These are phyloP conservation scores for Epiblema foenella DNA, from an alignment of 2,888 invertebrate species.

Conservation along the genomic window DNA sequence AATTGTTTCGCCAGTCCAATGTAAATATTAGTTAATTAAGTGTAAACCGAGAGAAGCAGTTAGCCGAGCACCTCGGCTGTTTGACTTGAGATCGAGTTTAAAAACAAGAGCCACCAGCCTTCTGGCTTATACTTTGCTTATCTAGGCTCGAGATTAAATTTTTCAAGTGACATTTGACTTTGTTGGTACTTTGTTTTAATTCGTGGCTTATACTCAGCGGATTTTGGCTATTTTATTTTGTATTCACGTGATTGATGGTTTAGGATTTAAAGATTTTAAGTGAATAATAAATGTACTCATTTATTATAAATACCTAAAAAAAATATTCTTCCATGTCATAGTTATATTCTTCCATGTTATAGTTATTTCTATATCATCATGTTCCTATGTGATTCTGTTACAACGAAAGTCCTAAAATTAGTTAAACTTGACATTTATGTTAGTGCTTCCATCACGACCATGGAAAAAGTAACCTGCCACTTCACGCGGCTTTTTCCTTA, in stretches of 20 bases:
- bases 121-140: conserved; percentile 20
- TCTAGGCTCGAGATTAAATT: conserved; percentile 34
- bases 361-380: not conserved
- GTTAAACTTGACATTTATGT: not conserved
- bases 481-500: conserved; percentile 10
- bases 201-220: not conserved
- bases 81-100: conserved; percentile 61
- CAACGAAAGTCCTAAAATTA: not conserved
- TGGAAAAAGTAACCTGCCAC: not conserved
- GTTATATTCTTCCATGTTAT: too few relatives aligned
- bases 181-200: conserved; percentile 23
- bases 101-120: conserved; percentile 52
- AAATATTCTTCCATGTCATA: too few relatives aligned
- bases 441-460: not conserved
- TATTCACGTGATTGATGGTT: not conserved
- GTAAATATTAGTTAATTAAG: conserved; percentile 84
- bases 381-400: not conserved
- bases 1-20: conserved; percentile 76
- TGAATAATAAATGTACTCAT: too few relatives aligned
- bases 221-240: not conserved
- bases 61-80: conserved; percentile 55
- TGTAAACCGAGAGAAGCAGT: conserved; percentile 69
- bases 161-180: conserved; percentile 25
- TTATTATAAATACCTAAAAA: too few relatives aligned
- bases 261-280: too few relatives aligned